Base-by-base conservation (phyloP, 2,113 vertebrate species). In the Grammomys surdaster region DNA sequence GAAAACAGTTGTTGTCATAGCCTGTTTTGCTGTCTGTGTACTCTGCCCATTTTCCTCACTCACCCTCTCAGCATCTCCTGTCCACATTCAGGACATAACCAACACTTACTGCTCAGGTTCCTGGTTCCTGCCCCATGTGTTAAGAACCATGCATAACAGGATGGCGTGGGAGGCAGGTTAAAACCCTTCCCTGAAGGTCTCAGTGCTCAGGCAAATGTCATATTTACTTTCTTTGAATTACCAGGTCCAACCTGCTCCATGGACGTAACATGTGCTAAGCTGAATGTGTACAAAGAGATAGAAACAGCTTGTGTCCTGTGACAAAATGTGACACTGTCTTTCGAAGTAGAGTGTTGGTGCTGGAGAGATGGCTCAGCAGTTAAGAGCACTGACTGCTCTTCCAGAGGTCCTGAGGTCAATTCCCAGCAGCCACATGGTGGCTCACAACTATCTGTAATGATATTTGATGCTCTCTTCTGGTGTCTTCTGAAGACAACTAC, bases 161-260 rank as follows among this genome's bases (percentile, higher is more conserved):
- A 2, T 24, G 46, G 60, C 26, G 16, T 14, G 36, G 0, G 11
- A 28, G 8, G 7, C 9, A n/a, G 24, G 28, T 19, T 48, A 7
- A n/a, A 33, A 77, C 0, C 26, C 36, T 3, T 0, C 56, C 19
- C 0, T 2, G 43, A 0, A 10, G 26, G 6, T 31, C 56, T 5
- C 0, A 24, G 40, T 33, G 70, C 33, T 20, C 58, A 16, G n/a
- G 4, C 14, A 2, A 31, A 31, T 13, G 51, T 1, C 31, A 3
- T 8, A 0, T 19, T 73, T 48, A 28, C 65, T 6, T 12, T 91
- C 12, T 82, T 46, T 76, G 7, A 56, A 28, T 73, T 24, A 36
- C 14, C n/a, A 86, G 51, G 46, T 5, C 65, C 26, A 19, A 36
- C 63, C 54, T 9, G 36, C 69, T 28, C 1, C 36, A 51, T 9